Base-by-base conservation (phyloP, 1,140 invertebrate species). In the Asbolus verrucosus region DNA sequence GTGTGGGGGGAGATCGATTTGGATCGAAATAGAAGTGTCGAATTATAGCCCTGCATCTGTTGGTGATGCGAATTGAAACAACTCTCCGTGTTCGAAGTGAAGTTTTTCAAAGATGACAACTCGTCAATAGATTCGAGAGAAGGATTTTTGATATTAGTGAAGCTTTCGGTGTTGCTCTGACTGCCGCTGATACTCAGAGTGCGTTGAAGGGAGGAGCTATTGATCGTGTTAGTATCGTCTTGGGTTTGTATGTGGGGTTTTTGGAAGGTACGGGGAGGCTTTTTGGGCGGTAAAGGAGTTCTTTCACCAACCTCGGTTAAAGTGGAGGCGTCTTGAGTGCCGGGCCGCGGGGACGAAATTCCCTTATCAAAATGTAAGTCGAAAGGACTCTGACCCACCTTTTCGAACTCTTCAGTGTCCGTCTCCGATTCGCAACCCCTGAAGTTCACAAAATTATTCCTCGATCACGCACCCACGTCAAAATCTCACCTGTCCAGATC, bases 351-450 rank as follows among this genome's bases (percentile, higher is more conserved):
- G 15, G 76, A 75, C 14, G 67, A 62, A 9, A 71, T 63, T 27
- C 76, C 74, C 33, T 77, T 75, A 24, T 78, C 76, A 65, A 78
- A 81, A 65, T 85, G 84, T 13, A 83, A 79, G 30, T 88, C 85
- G 11, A 84, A 82, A 0, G 84, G 84, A 69, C 85, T 87, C 76
- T 88, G 89, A 11, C 86, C 84, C 13, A 94, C 86, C 78, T 91
- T 92, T 78, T 94, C 92, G 81, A 94, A 94, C 72, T 93, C 92
- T 78, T 93, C 91, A 0, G 90, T 91, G 74, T 94, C 91, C 0
- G 90, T 92, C 83, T 93, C 91, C 2, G 91, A 93, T 77, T 92
- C 92, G 73, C 89, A 90, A 43, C 87, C 89, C 75, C 87, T 90
- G 79, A 73, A 72, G 46, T 15, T 9, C 14, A 63, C 4, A 27